Evolutionary conservation across 2,113 vertebrate genomes (phyloP).

Genomic region (Vulpes lagopus): DNA sequence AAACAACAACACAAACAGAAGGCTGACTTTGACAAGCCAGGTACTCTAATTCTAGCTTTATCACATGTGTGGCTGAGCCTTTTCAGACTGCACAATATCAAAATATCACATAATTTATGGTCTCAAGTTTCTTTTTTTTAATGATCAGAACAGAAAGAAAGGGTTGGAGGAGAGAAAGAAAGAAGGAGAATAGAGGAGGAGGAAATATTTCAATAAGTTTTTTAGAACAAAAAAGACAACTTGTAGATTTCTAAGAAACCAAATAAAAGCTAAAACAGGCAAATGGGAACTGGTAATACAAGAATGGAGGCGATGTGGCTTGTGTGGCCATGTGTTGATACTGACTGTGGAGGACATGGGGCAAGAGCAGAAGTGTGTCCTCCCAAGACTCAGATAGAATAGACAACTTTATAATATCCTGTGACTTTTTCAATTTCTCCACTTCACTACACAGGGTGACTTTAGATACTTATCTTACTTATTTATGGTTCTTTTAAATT

Average conservation of each 20-base stretch:
- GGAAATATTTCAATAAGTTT: background rate
- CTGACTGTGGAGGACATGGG: fast-evolving
- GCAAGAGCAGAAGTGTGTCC: fast-evolving
- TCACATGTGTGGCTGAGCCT: fast-evolving
- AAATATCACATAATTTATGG: background rate
- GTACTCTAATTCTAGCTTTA: too few species aligned
- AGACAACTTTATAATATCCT: too few species aligned
- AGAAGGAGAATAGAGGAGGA: too few species aligned
- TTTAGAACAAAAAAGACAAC: background rate
- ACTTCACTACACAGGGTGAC: background rate
- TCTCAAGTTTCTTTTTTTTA: background rate
- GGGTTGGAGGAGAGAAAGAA: too few species aligned
- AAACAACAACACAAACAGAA: background rate
- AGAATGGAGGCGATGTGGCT: fast-evolving
- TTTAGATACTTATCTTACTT: background rate
- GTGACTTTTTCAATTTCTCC: background rate
- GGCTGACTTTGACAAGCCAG: background rate
- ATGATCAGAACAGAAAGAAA: background rate
- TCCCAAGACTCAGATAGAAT: background rate
- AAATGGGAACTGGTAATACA: background rate
- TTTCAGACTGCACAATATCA: too few species aligned
- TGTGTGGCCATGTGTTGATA: fast-evolving
- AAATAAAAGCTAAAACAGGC: background rate
- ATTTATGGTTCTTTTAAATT: background rate
- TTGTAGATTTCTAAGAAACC: background rate